A percentile compares a stretch with the other conserved stretches of the same genome.
Evolutionary conservation across 2,888 invertebrate species (phyloP).

Genomic region (Melieria crassipennis): DNA sequence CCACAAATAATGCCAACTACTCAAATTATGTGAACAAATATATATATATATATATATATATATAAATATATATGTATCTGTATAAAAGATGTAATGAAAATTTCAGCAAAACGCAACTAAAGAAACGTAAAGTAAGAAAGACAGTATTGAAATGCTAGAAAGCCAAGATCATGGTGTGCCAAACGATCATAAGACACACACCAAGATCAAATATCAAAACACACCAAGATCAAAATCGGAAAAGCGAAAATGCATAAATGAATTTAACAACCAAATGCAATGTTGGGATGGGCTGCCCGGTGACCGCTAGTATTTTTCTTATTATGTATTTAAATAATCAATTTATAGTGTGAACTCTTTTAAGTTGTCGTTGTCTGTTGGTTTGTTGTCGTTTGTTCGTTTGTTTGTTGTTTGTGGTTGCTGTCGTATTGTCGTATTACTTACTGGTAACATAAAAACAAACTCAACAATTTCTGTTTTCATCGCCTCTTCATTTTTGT

Average conservation of each 20-base stretch:
- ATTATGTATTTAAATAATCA: conserved; percentile 28
- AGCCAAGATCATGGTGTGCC: neutral
- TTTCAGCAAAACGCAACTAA: too few species aligned
- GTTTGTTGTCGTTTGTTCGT: conserved; percentile 36
- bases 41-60: conserved; percentile 8
- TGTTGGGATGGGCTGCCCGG: conserved; percentile 68
- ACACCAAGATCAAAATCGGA: conserved; percentile 6
- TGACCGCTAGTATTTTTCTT: conserved; percentile 62
- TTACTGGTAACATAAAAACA: conserved; percentile 46
- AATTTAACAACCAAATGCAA: conserved; percentile 46
- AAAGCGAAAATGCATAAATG: conserved; percentile 6
- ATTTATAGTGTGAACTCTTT: conserved; percentile 36
- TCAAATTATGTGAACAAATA: conserved; percentile 6
- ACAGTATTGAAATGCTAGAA: neutral
- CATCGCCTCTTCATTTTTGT: conserved; percentile 34
- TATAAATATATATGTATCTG: conserved; percentile 6
- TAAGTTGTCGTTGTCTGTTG: conserved; percentile 45
- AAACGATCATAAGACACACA: neutral
- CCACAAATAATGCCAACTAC: too few species aligned
- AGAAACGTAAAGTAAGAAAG: neutral
- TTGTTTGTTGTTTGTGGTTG: conserved; percentile 35
- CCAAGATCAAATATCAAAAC: conserved; percentile 19
- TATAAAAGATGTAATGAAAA: conserved; percentile 6
- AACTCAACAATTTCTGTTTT: conserved; percentile 61
- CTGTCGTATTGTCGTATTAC: conserved; percentile 30